These are phyloP conservation scores for Momotus momota DNA, from an alignment of 2,797 vertebrate species.

Conservation along the genomic window DNA sequence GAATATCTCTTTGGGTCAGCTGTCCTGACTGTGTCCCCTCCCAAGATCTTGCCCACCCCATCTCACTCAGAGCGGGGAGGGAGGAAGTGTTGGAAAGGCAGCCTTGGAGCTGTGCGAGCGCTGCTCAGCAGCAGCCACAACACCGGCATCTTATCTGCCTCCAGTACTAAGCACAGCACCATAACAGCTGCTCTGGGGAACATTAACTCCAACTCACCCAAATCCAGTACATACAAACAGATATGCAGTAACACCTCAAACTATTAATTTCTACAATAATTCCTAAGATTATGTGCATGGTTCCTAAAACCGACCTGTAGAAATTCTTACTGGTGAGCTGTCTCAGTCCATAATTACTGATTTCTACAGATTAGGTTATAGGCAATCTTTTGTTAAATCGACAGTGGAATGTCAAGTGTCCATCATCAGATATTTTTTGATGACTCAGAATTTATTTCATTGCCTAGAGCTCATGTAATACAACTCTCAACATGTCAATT, in stretches of 20 bases:
- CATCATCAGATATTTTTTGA: not conserved
- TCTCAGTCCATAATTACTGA: not conserved
- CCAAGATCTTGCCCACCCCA: too few relatives aligned
- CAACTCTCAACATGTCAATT: rapidly evolving
- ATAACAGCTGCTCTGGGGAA: too few relatives aligned
- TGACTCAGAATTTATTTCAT: not conserved
- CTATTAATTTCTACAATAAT: not conserved
- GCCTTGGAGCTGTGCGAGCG: too few relatives aligned
- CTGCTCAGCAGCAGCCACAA: too few relatives aligned
- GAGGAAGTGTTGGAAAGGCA: too few relatives aligned
- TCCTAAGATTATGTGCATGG: not conserved
- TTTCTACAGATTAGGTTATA: not conserved
- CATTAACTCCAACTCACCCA: too few relatives aligned
- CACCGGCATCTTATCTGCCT: too few relatives aligned
- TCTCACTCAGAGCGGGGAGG: too few relatives aligned
- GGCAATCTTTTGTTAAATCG: not conserved
- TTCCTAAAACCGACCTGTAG: not conserved
- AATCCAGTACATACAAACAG: too few relatives aligned
- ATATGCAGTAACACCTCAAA: not conserved
- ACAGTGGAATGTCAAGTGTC: not conserved
- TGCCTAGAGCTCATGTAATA: not conserved
- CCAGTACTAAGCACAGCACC: too few relatives aligned
- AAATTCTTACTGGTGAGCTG: not conserved
- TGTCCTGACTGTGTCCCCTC: too few relatives aligned
- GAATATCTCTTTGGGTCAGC: too few relatives aligned